Percentiles rank a stretch among this genome's conserved stretches.
Evolutionary conservation across 37 sponge, comb jelly and placozoan genomes (phyloP).

Genomic region (Dysidea cf. avara): DNA sequence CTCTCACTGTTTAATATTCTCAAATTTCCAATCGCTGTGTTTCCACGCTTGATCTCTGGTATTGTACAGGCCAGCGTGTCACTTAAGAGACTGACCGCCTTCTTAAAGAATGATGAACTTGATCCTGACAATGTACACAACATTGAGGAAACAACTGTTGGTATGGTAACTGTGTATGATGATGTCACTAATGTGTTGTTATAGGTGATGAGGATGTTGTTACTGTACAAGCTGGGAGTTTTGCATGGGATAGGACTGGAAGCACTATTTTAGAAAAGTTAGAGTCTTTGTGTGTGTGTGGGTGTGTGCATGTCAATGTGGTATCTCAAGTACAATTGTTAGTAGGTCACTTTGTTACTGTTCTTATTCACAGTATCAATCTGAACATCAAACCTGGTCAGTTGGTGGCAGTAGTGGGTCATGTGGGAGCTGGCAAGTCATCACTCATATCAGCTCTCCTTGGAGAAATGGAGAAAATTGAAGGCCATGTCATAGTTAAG

Average conservation of each 20-base stretch:
- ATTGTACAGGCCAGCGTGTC: conserved; percentile 87
- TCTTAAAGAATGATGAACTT: conserved; percentile 79
- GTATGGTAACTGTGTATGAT: conserved; percentile 11
- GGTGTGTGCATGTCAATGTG: not conserved
- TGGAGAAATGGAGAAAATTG: conserved; percentile 82
- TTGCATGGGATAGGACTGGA: conserved; percentile 79
- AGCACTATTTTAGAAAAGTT: conserved; percentile 50
- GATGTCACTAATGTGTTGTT: not conserved
- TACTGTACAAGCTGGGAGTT: conserved; percentile 41
- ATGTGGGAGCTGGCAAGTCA: conserved; percentile 89
- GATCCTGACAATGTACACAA: conserved; percentile 66
- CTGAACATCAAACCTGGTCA: conserved; percentile 55
- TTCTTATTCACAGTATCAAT: conserved; percentile 53
- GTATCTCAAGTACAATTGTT: not conserved
- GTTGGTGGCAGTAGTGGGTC: conserved; percentile 81
- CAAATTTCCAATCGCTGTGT: conserved; percentile 85
- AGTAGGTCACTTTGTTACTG: not conserved
- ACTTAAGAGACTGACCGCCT: conserved; percentile 69
- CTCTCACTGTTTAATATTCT: conserved; percentile 97
- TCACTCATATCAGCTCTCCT: conserved; percentile 76
- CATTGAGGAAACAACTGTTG: conserved; percentile 34
- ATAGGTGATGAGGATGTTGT: conserved; percentile 51
- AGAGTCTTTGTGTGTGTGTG: conserved; percentile 1
- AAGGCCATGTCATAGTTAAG: conserved; percentile 51
- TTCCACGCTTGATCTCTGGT: conserved; percentile 80